Evolutionary conservation across 2,888 invertebrate species (phyloP).

Genomic region (Nowickia ferox): DNA sequence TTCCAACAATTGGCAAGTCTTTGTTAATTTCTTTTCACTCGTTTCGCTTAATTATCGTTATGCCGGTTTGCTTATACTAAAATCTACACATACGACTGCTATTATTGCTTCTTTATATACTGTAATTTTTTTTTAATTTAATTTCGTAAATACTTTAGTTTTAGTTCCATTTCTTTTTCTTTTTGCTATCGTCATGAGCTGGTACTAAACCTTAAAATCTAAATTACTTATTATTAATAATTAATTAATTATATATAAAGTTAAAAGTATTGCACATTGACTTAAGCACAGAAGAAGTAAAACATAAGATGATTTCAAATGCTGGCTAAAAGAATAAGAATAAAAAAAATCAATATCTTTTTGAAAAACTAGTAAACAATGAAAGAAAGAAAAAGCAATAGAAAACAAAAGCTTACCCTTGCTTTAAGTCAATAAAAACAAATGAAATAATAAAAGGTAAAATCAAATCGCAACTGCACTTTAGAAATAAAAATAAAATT

Average conservation of each 20-base stretch:
- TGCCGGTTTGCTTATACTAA: constrained; percentile 47
- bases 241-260: constrained; percentile 35
- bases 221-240: constrained; percentile 52
- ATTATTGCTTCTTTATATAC: constrained; percentile 68
- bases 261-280: constrained; percentile 67
- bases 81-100: constrained; percentile 65
- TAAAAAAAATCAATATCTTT: constrained; percentile 3
- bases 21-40: not conserved
- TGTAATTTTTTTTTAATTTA: constrained; percentile 26
- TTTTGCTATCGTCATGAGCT: constrained; percentile 40
- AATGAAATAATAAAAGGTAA: not conserved
- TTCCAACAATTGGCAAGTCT: not conserved
- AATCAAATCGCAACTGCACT: constrained; percentile 45
- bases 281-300: constrained; percentile 44
- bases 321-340: constrained; percentile 20
- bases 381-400: constrained; percentile 18
- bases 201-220: constrained; percentile 57
- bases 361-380: not conserved
- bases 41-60: constrained; percentile 8
- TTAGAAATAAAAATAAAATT: constrained; percentile 41
- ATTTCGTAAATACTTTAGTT: constrained; percentile 38
- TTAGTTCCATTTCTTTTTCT: not conserved
- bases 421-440: constrained; percentile 15
- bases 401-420: constrained; percentile 55
- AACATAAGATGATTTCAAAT: not conserved